Percentiles rank a stretch among this genome's conserved stretches.
phyloP scores from a whole-genome alignment of 2,113 vertebrate genomes.

The Myiopsitta monachus region DNA sequence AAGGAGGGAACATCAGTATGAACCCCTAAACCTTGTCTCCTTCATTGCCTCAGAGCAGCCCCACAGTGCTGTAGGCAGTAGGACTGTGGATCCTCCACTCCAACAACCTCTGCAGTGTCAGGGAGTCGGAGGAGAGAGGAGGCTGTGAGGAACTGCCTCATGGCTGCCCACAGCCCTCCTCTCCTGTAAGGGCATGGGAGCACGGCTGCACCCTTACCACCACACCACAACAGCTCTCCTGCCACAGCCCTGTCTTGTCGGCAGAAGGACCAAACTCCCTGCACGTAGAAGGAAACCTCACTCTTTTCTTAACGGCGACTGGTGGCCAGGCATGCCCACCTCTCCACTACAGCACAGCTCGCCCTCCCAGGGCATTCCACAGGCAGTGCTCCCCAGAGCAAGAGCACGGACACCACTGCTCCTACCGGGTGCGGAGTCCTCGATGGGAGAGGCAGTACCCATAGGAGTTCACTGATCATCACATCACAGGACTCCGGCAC shows the following conservation, averaged over 20 bases:
- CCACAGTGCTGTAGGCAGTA: fast-evolving
- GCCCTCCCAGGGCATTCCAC: neutral
- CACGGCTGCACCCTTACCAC: fast-evolving
- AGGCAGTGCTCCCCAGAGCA: neutral
- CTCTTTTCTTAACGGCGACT: neutral
- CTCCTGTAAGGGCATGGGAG: fast-evolving
- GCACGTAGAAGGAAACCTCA: neutral
- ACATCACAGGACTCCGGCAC: neutral
- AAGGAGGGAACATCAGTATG: fast-evolving
- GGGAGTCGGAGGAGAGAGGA: fast-evolving
- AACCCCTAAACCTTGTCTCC: neutral
- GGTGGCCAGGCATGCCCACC: too few species aligned
- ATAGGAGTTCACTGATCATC: neutral
- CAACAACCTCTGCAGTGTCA: fast-evolving
- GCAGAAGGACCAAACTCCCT: neutral
- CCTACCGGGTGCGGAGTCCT: neutral
- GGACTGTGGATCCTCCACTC: neutral
- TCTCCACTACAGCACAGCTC: neutral
- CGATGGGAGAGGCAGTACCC: fast-evolving
- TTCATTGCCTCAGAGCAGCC: neutral
- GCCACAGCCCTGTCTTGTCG: fast-evolving
- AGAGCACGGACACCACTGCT: neutral
- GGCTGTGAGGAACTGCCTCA: neutral
- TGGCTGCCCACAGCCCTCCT: fast-evolving
- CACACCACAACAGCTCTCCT: neutral